Evolutionary conservation across 2,113 vertebrate species (phyloP).

Genomic region (Rana temporaria): DNA sequence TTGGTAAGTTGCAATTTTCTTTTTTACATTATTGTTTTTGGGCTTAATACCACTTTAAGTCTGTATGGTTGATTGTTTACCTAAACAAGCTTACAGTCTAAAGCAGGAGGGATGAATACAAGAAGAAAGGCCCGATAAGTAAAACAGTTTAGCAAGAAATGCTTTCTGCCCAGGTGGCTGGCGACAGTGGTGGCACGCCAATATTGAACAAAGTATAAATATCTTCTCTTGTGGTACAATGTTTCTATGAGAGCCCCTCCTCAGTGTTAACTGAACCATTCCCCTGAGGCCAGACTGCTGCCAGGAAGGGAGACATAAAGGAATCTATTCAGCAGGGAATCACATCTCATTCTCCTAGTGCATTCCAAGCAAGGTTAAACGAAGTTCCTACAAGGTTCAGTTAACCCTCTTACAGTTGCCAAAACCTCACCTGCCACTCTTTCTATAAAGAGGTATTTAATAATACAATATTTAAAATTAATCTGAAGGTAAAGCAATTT

Average conservation of each 20-base stretch:
- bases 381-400: constrained; percentile 14
- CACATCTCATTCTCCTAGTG: constrained; percentile 42
- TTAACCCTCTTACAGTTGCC: constrained; percentile 36
- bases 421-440: not conserved
- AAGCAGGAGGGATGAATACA: too few relatives aligned
- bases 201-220: constrained; percentile 25
- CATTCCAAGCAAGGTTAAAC: constrained; percentile 55
- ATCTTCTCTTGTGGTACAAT: constrained; percentile 41
- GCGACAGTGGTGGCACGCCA: not conserved
- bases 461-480: too few relatives aligned
- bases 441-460: not conserved
- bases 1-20: too few relatives aligned
- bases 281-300: constrained; percentile 45
- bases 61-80: too few relatives aligned
- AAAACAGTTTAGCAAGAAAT: not conserved
- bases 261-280: constrained; percentile 54
- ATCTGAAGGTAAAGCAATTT: too few relatives aligned
- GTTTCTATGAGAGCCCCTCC: constrained; percentile 24
- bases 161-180: not conserved
- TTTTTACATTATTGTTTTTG: too few relatives aligned
- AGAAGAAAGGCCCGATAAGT: too few relatives aligned
- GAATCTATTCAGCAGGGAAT: constrained; percentile 56
- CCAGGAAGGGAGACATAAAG: constrained; percentile 56
- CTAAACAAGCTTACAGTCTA: too few relatives aligned
- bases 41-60: too few relatives aligned